Percentiles rank a stretch among this genome's conserved stretches.
phyloP scores from a whole-genome alignment of 1,140 invertebrate genomes.

The Lutraria rhynchaena region DNA sequence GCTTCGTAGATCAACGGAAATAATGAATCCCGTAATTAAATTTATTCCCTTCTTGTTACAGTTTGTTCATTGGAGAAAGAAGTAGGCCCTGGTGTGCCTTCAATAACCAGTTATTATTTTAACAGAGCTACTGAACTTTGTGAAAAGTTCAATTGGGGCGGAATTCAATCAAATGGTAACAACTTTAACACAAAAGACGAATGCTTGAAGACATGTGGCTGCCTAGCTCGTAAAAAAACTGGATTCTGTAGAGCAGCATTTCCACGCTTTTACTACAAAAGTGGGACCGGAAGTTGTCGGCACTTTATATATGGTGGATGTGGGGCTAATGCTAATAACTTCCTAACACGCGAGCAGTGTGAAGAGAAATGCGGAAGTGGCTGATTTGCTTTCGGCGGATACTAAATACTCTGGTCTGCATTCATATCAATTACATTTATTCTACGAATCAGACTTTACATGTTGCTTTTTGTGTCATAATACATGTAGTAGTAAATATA shows the following conservation, averaged over 20 bases:
- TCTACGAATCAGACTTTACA: too few species aligned
- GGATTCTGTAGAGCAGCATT: neutral
- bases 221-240: neutral
- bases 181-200: neutral
- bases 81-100: neutral
- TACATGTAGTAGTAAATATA: too few species aligned
- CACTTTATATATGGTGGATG: slow-evolving; percentile 11
- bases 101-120: neutral
- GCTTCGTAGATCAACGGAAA: too few species aligned
- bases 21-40: too few species aligned
- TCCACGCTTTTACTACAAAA: neutral
- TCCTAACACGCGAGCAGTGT: neutral
- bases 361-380: too few species aligned
- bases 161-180: slow-evolving; percentile 1
- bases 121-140: neutral
- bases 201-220: neutral
- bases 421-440: too few species aligned
- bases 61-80: slow-evolving; percentile 1
- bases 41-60: too few species aligned
- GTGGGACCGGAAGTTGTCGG: neutral
- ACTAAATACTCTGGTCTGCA: too few species aligned
- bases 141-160: slow-evolving; percentile 1
- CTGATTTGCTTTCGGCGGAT: too few species aligned
- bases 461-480: too few species aligned
- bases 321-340: slow-evolving; percentile 7